Evolutionary conservation across 2,113 vertebrate genomes (phyloP), one percentile per base, ranked within the genome.

Genomic region (Sturnus vulgaris): DNA sequence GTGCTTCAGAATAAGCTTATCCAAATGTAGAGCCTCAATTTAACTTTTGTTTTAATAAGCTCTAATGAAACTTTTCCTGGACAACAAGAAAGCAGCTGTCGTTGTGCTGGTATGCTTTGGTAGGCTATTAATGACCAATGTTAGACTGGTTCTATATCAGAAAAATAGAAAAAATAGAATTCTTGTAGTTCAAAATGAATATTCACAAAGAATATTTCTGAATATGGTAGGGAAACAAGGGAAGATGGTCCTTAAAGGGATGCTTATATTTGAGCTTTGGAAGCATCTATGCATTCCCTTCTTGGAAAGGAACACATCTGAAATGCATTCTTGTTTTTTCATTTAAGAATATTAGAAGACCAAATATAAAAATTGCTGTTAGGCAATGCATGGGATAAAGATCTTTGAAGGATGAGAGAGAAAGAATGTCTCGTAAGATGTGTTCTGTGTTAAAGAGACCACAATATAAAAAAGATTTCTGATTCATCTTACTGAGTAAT

Each of bases 1-100:
- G 25, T 76, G n/a, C 22, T 90, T 85, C 66, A 85, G 49, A 87
- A 82, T 52, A 33, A 68, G 25, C 35, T 95, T 15, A 25, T 82
- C 73, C 31, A 30, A 64, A 49, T 31, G 15, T 14, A 82, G 63
- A 82, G 8, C 19, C 16, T 78, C 40, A 59, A 0, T 47, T 30
- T 82, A 93, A 66, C 50, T 46, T 84, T n/a, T 0, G 5, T 87
- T 65, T 56, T 91, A 46, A 31, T 76, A 82, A 85, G 4, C 4
- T n/a, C 27, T 27, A 85, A 31, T 85, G 22, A 80, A 76, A 40
- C 61, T 53, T 56, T 86, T 47, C 19, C 16, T 69, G 37, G 56
- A 56, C 31, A 60, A 18, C 5, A 75, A 75, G 61, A 68, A 87
- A 60, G 28, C 23, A 73, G 16, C 33, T 1, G 22, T 72, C 10